Percentiles rank a stretch among this genome's conserved stretches.
These are phyloP conservation scores for Hycleus phaleratus DNA, from an alignment of 1,140 invertebrate genomes.

Conservation along the genomic window DNA sequence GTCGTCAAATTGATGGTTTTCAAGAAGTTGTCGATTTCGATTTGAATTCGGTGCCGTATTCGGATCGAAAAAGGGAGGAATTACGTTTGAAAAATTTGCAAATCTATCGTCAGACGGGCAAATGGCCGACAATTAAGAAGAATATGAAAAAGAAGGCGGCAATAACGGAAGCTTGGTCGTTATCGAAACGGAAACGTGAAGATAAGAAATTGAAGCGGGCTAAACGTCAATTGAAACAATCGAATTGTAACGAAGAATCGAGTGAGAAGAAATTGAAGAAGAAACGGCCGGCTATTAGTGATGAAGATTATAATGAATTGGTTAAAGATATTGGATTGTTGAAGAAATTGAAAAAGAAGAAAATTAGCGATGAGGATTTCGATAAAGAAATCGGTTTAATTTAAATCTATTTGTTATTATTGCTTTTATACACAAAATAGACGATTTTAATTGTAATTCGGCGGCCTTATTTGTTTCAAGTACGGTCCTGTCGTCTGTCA, in stretches of 20 bases:
- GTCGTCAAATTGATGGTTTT: slow-evolving; percentile 57
- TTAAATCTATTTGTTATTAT: neutral
- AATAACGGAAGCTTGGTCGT: slow-evolving; percentile 67
- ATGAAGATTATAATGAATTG: slow-evolving; percentile 78
- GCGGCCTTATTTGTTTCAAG: too few species aligned
- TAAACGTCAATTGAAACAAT: slow-evolving; percentile 46
- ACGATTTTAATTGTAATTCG: too few species aligned
- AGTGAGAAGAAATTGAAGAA: slow-evolving; percentile 38
- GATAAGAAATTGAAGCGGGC: slow-evolving; percentile 52
- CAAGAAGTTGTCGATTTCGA: slow-evolving; percentile 52
- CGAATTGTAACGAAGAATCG: slow-evolving; percentile 18
- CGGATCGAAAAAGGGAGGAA: slow-evolving; percentile 71
- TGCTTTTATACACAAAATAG: too few species aligned
- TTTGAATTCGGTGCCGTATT: slow-evolving; percentile 70
- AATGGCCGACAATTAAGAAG: slow-evolving; percentile 65
- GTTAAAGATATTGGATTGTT: slow-evolving; percentile 74
- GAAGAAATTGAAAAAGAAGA: slow-evolving; percentile 84
- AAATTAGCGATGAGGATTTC: slow-evolving; percentile 57
- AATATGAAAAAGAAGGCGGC: slow-evolving; percentile 44
- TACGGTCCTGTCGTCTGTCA: too few species aligned
- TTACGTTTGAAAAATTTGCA: slow-evolving; percentile 64
- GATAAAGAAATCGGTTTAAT: slow-evolving; percentile 48
- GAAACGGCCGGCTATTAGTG: slow-evolving; percentile 43
- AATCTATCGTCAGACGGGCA: slow-evolving; percentile 63
- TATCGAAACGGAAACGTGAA: slow-evolving; percentile 67